These are phyloP conservation scores for Datnioides undecimradiatus DNA, from an alignment of 2,113 vertebrate species.

Conservation along the genomic window DNA sequence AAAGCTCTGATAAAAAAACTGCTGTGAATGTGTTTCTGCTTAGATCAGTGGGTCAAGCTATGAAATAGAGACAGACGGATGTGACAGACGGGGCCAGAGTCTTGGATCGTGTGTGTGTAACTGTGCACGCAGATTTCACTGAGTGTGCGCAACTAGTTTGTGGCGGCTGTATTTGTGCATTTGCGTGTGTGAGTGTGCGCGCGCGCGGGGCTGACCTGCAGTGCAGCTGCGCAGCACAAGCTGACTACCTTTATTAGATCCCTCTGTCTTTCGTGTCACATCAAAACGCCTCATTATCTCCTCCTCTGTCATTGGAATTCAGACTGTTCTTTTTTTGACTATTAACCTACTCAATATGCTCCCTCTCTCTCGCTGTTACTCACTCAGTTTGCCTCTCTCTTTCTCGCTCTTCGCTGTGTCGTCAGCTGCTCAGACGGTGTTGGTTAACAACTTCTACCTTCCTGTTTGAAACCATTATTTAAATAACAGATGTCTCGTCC, in stretches of 20 bases:
- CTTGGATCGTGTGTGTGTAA: conserved; percentile 31
- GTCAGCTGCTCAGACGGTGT: conserved; percentile 62
- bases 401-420: conserved; percentile 61
- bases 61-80: conserved; percentile 24
- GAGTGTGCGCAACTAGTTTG: conserved; percentile 44
- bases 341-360: conserved; percentile 70
- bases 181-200: not conserved
- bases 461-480: conserved; percentile 76
- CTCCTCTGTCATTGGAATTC: conserved; percentile 78
- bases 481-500: conserved; percentile 78
- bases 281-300: conserved; percentile 85
- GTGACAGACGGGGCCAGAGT: conserved; percentile 24
- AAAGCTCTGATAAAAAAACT: conserved; percentile 2
- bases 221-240: conserved; percentile 66
- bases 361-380: conserved; percentile 32
- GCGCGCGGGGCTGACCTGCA: conserved; percentile 73
- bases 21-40: conserved; percentile 9
- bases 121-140: conserved; percentile 8
- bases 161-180: conserved; percentile 23
- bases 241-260: conserved; percentile 80
- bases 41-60: conserved; percentile 28
- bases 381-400: conserved; percentile 44
- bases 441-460: conserved; percentile 71
- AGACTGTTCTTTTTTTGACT: conserved; percentile 64
- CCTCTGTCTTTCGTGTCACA: conserved; percentile 78